A percentile compares a stretch with the other conserved stretches of the same genome.
phyloP scores from a whole-genome alignment of 2,888 invertebrate species.

The Beris morrisii region DNA sequence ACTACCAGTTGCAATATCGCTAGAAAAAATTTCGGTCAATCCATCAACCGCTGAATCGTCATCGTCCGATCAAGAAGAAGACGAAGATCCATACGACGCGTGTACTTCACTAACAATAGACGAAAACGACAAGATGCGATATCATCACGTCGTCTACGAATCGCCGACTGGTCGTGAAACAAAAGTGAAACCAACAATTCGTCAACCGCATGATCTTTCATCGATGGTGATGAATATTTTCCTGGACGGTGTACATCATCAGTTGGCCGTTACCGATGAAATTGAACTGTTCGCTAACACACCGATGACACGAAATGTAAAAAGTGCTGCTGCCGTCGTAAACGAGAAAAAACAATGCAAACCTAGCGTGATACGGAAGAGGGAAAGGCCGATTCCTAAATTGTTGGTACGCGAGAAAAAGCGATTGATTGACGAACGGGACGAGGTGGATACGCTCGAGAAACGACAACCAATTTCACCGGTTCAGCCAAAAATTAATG shows the following conservation, averaged over 20 bases:
- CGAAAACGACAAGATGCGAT: constrained; percentile 30
- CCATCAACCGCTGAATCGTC: not conserved
- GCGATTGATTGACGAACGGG: not conserved
- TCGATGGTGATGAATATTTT: constrained; percentile 33
- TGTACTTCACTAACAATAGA: constrained; percentile 36
- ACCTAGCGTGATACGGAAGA: too few species aligned
- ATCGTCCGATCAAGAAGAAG: constrained; percentile 29
- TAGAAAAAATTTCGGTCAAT: too few species aligned
- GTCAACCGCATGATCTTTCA: not conserved
- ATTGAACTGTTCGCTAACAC: constrained; percentile 21
- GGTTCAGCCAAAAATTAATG: constrained; percentile 20
- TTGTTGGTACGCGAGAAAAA: not conserved
- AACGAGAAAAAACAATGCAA: not conserved
- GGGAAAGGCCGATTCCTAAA: too few species aligned
- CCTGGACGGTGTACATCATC: constrained; percentile 27
- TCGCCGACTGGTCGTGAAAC: not conserved
- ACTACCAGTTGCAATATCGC: not conserved
- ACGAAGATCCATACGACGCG: constrained; percentile 41
- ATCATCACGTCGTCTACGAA: not conserved
- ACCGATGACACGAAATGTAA: not conserved
- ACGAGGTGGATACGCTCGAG: not conserved
- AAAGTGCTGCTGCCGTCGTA: not conserved
- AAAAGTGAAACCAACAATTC: not conserved
- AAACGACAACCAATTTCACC: not conserved
- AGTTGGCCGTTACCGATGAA: constrained; percentile 29